Conservation (phyloP, 2,797 vertebrate species). For the Characodon lateralis region DNA sequence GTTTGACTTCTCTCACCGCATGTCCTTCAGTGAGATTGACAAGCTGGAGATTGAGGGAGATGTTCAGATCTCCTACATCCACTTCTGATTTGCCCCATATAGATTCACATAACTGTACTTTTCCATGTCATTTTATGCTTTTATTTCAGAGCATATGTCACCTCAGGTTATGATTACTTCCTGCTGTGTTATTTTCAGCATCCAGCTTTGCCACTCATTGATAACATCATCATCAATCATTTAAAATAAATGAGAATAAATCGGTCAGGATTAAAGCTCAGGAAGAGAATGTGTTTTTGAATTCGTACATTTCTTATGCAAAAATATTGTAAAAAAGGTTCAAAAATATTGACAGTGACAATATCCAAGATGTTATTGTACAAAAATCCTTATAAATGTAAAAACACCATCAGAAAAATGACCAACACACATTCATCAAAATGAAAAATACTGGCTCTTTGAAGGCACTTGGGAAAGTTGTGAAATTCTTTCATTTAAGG, state of each 20-base stretch:
- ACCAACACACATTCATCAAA: constrained; percentile 22
- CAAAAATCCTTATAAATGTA: constrained; percentile 42
- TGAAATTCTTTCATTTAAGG: constrained; percentile 17
- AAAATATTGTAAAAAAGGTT: constrained; percentile 73
- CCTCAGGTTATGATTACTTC: neutral
- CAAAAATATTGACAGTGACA: constrained; percentile 58
- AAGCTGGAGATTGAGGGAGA: constrained; percentile 81
- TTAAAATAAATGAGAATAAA: neutral
- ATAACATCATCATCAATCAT: constrained; percentile 8
- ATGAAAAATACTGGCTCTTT: constrained; percentile 66
- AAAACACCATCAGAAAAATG: constrained; percentile 39
- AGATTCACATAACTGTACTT: neutral
- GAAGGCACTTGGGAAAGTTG: constrained; percentile 65
- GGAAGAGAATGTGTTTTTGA: constrained; percentile 14
- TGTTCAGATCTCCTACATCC: constrained; percentile 84
- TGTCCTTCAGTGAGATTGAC: constrained; percentile 76
- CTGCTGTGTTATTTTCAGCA: neutral
- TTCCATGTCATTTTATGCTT: neutral
- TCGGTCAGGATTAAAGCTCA: neutral
- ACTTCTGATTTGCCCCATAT: constrained; percentile 68
- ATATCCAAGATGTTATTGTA: constrained; percentile 57
- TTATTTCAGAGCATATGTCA: neutral
- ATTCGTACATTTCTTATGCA: constrained; percentile 77
- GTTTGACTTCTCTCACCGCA: constrained; percentile 82
- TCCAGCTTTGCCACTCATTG: neutral